These are phyloP conservation scores for Pyxicephalus adspersus DNA, from an alignment of 2,113 vertebrate genomes.

Conservation along the genomic window DNA sequence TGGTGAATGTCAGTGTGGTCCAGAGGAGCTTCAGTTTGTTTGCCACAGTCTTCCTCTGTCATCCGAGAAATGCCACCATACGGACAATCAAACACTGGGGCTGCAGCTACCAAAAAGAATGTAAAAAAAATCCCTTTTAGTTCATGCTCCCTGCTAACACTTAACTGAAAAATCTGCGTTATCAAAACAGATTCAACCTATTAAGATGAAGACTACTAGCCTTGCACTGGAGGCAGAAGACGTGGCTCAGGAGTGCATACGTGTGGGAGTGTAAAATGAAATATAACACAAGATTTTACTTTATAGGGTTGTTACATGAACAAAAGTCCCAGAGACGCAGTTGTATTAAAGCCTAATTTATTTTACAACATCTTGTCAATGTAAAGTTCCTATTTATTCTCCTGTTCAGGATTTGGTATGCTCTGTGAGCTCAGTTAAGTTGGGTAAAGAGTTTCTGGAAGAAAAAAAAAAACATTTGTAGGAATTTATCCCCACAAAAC, in stretches of 20 bases:
- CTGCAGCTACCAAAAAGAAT: conserved; percentile 19
- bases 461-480: not conserved
- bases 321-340: conserved; percentile 29
- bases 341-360: conserved; percentile 55
- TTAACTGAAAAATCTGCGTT: conserved; percentile 1
- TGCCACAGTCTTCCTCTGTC: conserved; percentile 29
- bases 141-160: not conserved
- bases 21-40: not conserved
- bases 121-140: not conserved
- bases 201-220: conserved; percentile 30
- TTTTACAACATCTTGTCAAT: conserved; percentile 27
- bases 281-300: conserved; percentile 1
- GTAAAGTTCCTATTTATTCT: conserved; percentile 23
- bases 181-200: not conserved
- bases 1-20: conserved; percentile 14
- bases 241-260: conserved; percentile 33
- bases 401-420: not conserved
- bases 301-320: conserved; percentile 33
- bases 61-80: conserved; percentile 16
- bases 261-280: not conserved
- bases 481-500: too few species aligned
- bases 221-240: not conserved
- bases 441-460: not conserved
- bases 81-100: conserved; percentile 34
- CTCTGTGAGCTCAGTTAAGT: conserved; percentile 11